Percentiles rank a stretch among this genome's conserved stretches.
phyloP scores from a whole-genome alignment of 2,797 vertebrate species.

The Muscicapa striata region DNA sequence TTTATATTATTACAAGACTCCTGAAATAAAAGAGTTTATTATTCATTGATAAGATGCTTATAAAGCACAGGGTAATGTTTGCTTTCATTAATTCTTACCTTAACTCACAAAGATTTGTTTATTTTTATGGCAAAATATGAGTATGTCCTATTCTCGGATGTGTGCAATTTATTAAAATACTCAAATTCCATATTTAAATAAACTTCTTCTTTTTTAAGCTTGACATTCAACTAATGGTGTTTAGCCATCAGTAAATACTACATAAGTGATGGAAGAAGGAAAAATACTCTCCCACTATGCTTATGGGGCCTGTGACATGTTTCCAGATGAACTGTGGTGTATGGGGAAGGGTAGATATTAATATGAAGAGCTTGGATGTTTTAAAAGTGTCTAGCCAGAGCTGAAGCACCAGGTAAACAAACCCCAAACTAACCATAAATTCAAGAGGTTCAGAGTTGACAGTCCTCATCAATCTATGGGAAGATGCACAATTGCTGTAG shows the following conservation, averaged over 20 bases:
- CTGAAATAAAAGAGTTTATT: neutral
- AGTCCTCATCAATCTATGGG: neutral
- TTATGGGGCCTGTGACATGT: neutral
- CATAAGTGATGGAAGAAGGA: neutral
- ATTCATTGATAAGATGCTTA: neutral
- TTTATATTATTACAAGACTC: neutral
- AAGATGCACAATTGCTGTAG: neutral
- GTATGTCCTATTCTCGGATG: neutral
- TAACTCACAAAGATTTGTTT: neutral
- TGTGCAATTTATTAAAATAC: neutral
- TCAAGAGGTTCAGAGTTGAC: neutral
- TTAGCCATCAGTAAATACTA: neutral
- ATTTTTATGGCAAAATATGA: neutral
- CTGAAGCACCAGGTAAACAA: neutral
- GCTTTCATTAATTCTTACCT: slow-evolving; percentile 6
- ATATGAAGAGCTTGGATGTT: neutral
- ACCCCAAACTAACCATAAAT: neutral
- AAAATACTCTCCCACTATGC: neutral
- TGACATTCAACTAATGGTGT: neutral
- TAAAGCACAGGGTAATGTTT: neutral
- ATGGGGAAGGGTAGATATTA: neutral
- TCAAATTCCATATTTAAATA: neutral
- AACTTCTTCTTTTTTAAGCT: neutral
- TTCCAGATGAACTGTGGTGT: neutral
- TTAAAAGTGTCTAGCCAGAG: neutral